Base-by-base conservation (phyloP, 2,113 vertebrate species). In the Hystrix brachyura region DNA sequence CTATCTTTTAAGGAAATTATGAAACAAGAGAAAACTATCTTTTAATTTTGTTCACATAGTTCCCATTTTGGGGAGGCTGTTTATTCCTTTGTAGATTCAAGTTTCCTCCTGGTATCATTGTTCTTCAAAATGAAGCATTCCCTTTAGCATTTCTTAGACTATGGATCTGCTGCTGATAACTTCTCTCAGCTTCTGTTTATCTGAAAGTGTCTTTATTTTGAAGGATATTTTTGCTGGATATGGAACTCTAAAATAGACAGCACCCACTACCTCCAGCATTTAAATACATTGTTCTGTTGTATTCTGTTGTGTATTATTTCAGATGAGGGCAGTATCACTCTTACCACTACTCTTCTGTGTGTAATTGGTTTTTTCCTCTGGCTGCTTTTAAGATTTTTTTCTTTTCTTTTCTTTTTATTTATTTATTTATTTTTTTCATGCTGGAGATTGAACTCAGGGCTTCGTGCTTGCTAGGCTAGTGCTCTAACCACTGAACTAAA, bases 1-100 rank as follows among this genome's bases (percentile, higher is more conserved):
- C 59, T 78, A 71, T 74, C 5, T 87, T 92, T 82, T 78, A 86
- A 90, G 38, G 29, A 72, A 93, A 93, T 93, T 38, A 67, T 69
- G 87, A 91, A 91, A 46, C 1, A 74, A 80, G 78, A 87, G 78
- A 57, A 82, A 85, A 69, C 7, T 17, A 0, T 57, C 74, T 59
- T 86, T 90, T 65, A 29, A 64, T 71, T 71, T 46, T 71, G 25
- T 83, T 32, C 25, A 38, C 14, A 3, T 15, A 59, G n/a, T 79
- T 83, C 14, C 5, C 6, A 71, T 72, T 67, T 67, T n/a, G 4
- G 38, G 71, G n/a, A 25, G 3, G 7, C 9, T 91, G 3, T 7
- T 64, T 38, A 87, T 18, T 78, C 8, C 27, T 91, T 84, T 93
- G 17, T 48, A 38, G 78, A 53, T 65, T 65, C 34, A 46, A 57